Evolutionary conservation across 1,140 invertebrate genomes (phyloP).

Genomic region (Drosophila kepulauana): DNA sequence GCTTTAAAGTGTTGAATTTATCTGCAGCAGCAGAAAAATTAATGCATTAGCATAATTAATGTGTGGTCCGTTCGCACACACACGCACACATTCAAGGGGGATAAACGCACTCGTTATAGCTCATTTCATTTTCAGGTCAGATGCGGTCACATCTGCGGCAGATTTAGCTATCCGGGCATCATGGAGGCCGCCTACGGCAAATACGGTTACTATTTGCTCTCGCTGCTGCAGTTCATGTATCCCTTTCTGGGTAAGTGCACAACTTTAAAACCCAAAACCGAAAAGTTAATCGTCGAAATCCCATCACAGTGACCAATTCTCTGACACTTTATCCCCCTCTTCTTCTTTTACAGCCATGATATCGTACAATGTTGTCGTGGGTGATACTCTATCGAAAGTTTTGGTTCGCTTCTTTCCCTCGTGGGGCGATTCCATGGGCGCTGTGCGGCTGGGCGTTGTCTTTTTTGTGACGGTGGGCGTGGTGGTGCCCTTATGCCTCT

Average conservation of each 20-base stretch:
- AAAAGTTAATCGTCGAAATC: constrained; percentile 25
- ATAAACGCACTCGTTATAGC: constrained; percentile 19
- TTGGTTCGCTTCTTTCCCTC: constrained; percentile 87
- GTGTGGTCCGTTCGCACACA: constrained; percentile 1
- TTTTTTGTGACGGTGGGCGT: constrained; percentile 90
- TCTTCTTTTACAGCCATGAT: constrained; percentile 90
- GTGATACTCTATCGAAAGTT: constrained; percentile 95
- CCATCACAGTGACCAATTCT: constrained; percentile 7
- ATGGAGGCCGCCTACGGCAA: constrained; percentile 93
- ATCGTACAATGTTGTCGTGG: constrained; percentile 95
- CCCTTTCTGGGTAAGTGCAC: constrained; percentile 92
- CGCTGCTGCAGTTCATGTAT: constrained; percentile 93
- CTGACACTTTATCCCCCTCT: neutral
- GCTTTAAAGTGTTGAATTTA: constrained; percentile 7
- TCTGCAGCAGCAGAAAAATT: constrained; percentile 11
- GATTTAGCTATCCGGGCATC: constrained; percentile 94
- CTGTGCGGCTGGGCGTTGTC: constrained; percentile 91
- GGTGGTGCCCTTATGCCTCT: constrained; percentile 93
- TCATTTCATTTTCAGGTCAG: constrained; percentile 82
- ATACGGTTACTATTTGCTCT: constrained; percentile 92
- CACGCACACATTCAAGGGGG: neutral
- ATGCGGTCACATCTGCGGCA: constrained; percentile 92
- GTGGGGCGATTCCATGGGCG: constrained; percentile 86
- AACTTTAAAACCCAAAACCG: neutral
- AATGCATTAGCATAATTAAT: constrained; percentile 45